These are phyloP conservation scores for Chrysocyon brachyurus DNA, from an alignment of 2,797 vertebrate species.

Conservation along the genomic window DNA sequence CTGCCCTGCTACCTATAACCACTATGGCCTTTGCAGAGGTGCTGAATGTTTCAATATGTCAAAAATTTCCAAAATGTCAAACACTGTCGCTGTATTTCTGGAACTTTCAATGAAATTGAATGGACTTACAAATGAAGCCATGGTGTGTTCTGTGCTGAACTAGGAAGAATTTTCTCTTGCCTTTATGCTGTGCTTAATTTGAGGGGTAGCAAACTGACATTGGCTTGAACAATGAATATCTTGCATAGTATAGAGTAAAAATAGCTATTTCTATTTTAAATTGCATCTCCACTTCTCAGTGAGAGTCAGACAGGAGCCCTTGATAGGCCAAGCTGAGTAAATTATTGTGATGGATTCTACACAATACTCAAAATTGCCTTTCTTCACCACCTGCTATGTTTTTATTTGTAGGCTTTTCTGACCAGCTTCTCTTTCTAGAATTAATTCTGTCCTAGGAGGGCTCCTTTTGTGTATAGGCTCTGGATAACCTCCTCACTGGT, in stretches of 20 bases:
- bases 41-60: not conserved
- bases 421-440: constrained; percentile 9
- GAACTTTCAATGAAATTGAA: not conserved
- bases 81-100: not conserved
- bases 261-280: constrained; percentile 10
- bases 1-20: not conserved
- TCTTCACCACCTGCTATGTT: not conserved
- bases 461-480: not conserved
- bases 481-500: not conserved
- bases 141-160: not conserved
- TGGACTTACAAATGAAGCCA: not conserved
- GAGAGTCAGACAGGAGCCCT: not conserved
- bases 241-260: not conserved
- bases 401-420: not conserved
- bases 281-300: not conserved
- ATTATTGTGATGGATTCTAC: constrained; percentile 1
- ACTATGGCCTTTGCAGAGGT: too few species aligned
- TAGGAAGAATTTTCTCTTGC: not conserved
- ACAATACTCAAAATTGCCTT: not conserved
- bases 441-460: not conserved
- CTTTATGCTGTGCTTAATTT: constrained; percentile 19
- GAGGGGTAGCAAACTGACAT: not conserved
- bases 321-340: not conserved
- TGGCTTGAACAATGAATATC: not conserved
- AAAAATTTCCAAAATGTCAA: not conserved